Conservation (phyloP, 2,888 invertebrate genomes). For the Mythimna ferrago region DNA sequence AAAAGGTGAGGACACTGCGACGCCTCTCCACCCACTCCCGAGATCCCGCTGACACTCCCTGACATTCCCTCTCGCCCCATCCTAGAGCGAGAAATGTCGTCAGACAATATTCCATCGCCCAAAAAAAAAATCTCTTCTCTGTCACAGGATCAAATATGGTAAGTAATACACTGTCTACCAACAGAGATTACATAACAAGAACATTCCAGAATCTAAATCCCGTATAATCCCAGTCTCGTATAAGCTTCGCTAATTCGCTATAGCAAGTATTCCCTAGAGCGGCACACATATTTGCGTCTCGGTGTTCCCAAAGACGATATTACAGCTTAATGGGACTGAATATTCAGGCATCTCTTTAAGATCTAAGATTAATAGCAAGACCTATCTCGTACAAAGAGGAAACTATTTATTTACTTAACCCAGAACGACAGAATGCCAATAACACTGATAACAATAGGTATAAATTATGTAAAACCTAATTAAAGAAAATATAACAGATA, state of each 20-base stretch:
- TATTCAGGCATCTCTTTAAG: slow-evolving; percentile 26
- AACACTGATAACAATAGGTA: too few relatives aligned
- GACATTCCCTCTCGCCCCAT: too few relatives aligned
- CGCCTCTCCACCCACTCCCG: too few relatives aligned
- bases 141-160: too few relatives aligned
- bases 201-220: background rate
- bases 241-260: background rate
- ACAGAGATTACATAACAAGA: background rate
- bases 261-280: slow-evolving; percentile 11
- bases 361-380: slow-evolving; percentile 14
- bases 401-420: background rate
- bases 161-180: background rate
- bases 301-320: slow-evolving; percentile 22
- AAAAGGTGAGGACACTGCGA: too few relatives aligned
- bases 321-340: slow-evolving; percentile 29
- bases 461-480: too few relatives aligned
- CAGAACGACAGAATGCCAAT: too few relatives aligned
- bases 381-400: slow-evolving; percentile 20
- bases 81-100: too few relatives aligned
- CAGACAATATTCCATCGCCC: too few relatives aligned
- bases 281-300: slow-evolving; percentile 22
- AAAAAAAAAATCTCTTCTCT: too few relatives aligned
- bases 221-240: background rate
- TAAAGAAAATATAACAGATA: too few relatives aligned
- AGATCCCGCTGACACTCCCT: too few relatives aligned